phyloP scores from a whole-genome alignment of 2,797 vertebrate species.

The Pitangus sulphuratus region DNA sequence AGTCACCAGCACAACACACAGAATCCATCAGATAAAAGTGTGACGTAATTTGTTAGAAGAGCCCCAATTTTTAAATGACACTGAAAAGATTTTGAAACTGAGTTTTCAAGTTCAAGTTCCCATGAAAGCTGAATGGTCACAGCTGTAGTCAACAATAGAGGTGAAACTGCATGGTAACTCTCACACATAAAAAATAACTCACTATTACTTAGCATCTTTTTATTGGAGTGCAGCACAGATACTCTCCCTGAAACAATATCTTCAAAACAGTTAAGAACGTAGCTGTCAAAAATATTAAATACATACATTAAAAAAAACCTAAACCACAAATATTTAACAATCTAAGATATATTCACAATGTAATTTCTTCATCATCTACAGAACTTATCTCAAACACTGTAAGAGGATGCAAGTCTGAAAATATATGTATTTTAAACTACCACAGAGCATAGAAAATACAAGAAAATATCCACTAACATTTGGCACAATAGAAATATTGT shows the following conservation, averaged over 20 bases:
- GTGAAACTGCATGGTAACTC: neutral
- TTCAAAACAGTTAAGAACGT: constrained; percentile 37
- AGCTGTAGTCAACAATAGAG: neutral
- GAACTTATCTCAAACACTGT: neutral
- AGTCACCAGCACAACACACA: neutral
- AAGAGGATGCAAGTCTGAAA: neutral
- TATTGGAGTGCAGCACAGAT: constrained; percentile 38
- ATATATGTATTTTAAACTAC: constrained; percentile 2
- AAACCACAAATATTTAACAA: neutral
- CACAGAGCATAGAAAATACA: constrained; percentile 15
- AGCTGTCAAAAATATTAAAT: constrained; percentile 54
- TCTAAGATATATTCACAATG: neutral
- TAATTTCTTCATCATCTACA: neutral
- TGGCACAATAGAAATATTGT: constrained; percentile 58
- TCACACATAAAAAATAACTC: neutral
- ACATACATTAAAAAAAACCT: neutral
- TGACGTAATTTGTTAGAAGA: neutral
- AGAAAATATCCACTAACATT: constrained; percentile 33
- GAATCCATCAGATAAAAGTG: neutral
- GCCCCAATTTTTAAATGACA: neutral
- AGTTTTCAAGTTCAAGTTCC: neutral
- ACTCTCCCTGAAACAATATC: constrained; percentile 13
- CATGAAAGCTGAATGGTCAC: neutral
- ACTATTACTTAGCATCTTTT: constrained; percentile 28
- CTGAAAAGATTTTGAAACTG: neutral